These are phyloP conservation scores for Plutomurus gul DNA, from an alignment of 1,140 invertebrate species.

Conservation along the genomic window DNA sequence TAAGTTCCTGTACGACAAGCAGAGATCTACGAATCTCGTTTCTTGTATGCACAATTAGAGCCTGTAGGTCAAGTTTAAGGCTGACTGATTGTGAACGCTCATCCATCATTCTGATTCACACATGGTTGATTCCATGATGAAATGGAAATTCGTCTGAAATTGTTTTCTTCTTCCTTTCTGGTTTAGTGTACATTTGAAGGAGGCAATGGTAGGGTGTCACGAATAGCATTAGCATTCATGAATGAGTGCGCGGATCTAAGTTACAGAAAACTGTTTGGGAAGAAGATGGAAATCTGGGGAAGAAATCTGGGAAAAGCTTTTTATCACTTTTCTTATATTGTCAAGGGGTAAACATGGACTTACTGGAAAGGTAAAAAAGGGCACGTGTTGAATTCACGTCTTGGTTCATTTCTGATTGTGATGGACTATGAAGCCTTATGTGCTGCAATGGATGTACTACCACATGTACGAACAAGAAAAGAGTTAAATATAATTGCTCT, in stretches of 20 bases:
- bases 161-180: neutral
- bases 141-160: neutral
- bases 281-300: neutral
- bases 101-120: constrained; percentile 1
- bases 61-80: constrained; percentile 4
- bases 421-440: neutral
- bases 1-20: too few species aligned
- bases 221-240: too few species aligned
- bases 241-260: too few species aligned
- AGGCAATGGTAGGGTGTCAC: too few species aligned
- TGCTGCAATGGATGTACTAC: too few species aligned
- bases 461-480: too few species aligned
- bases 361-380: neutral
- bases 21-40: too few species aligned
- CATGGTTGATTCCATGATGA: neutral
- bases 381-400: neutral
- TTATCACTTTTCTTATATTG: neutral
- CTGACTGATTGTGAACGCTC: neutral
- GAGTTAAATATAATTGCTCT: too few species aligned
- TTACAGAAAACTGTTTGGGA: too few species aligned
- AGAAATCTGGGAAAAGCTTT: neutral
- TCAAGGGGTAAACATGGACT: neutral
- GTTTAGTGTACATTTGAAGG: too few species aligned
- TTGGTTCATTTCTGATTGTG: neutral
- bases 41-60: neutral